Evolutionary conservation across 2,797 vertebrate genomes (phyloP), one percentile per base, ranked within the genome.

Genomic region (Arrhamphus sclerolepis): DNA sequence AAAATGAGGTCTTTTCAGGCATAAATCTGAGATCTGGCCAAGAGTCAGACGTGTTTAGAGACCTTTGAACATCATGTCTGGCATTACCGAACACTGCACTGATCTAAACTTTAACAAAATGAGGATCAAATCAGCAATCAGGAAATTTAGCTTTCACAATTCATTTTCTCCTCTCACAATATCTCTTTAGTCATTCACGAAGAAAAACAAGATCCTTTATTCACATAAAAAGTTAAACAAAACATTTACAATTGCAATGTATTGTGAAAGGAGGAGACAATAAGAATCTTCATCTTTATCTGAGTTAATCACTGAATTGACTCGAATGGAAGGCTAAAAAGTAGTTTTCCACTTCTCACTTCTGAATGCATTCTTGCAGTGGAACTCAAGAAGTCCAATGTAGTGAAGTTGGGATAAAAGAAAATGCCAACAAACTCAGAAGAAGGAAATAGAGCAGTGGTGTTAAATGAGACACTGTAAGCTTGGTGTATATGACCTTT

Each of bases 191-290:
- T 71, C 72, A 65, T 56, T 66, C 14, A 4, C 2, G 11, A 38
- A 13, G 43, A 46, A 59, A 72, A 70, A 58, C 53, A 49, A 56
- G 55, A 56, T 55, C 68, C 80, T 87, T 89, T 83, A 79, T 66
- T 76, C 24, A 60, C 55, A 70, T 80, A 64, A 78, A 85, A 84
- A 75, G 77, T 81, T 79, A 74, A 80, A 84, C 47, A 56, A 64
- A 70, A 81, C 72, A 78, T 83, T 89, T 81, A 82, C 63, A 81
- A 72, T 78, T 70, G n/a, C 81, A 87, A 87, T 78, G 64, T 67
- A 49, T 77, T 81, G 67, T 70, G 50, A 64, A 74, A 40, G 44
- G 41, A 71, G 66, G 21, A 43, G 55, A 51, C 62, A 71, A 73
- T 53, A 58, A 62, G 64, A 64, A 56, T 64, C 60, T 74, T 52